Conservation (phyloP, 1,140 invertebrate genomes). For the Trinorchestia longiramus region DNA sequence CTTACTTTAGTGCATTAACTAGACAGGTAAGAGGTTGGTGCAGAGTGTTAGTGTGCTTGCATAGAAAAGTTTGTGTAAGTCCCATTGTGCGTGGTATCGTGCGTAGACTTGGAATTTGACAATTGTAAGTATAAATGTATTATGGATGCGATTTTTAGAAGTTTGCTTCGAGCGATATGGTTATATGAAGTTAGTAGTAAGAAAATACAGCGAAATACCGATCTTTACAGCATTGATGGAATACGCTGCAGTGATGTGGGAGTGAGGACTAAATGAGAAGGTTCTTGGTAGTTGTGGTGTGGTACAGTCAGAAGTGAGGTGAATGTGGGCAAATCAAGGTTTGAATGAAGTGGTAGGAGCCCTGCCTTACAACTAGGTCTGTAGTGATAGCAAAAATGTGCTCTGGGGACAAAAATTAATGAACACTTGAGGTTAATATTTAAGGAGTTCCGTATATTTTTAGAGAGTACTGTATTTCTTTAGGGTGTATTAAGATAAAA, state of each 20-base stretch:
- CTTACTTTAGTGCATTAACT: not conserved
- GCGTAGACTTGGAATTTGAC: not conserved
- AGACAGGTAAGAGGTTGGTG: not conserved
- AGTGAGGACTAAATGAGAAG: not conserved
- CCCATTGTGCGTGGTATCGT: not conserved
- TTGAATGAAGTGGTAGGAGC: not conserved
- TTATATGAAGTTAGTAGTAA: not conserved
- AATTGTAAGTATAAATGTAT: not conserved
- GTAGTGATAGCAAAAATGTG: no score
- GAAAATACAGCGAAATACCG: not conserved
- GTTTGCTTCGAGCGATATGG: not conserved
- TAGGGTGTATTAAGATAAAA: no score
- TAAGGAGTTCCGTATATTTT: no score
- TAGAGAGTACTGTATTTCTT: no score
- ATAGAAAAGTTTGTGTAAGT: not conserved
- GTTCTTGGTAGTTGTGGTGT: not conserved
- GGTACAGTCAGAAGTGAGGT: not conserved
- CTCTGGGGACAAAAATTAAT: no score
- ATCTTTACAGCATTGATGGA: no score
- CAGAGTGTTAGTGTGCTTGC: not conserved
- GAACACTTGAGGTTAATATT: no score
- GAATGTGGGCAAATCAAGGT: not conserved
- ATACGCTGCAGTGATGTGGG: not conserved
- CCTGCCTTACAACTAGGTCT: no score
- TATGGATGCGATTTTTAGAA: not conserved